Evolutionary conservation across 2,888 invertebrate genomes (phyloP).

Genomic region (Rhorus exstirpatorius): DNA sequence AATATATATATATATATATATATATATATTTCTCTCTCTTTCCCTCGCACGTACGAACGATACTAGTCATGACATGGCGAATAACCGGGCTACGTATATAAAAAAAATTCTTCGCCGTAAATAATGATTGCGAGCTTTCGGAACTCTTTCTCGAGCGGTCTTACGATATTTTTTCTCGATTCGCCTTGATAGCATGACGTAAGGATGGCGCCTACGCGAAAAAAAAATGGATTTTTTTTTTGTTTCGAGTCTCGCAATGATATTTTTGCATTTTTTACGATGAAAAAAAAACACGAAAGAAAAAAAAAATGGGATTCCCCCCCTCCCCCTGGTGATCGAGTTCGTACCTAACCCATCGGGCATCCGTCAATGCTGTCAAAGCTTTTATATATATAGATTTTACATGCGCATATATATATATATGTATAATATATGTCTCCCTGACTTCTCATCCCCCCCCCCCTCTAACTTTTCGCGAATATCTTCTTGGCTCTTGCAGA

Average conservation of each 20-base stretch:
- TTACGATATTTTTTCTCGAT: slow-evolving; percentile 38
- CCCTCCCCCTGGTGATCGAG: slow-evolving; percentile 16
- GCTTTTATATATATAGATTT: not conserved
- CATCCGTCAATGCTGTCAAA: slow-evolving; percentile 70
- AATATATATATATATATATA: not conserved
- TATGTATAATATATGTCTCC: not conserved
- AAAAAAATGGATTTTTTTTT: slow-evolving; percentile 26
- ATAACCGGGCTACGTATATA: slow-evolving; percentile 44
- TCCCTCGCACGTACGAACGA: not conserved
- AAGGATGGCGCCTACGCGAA: slow-evolving; percentile 60
- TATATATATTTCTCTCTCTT: too few species aligned
- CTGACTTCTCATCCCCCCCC: not conserved
- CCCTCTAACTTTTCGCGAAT: not conserved
- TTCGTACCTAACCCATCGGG: slow-evolving; percentile 53
- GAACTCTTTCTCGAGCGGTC: not conserved
- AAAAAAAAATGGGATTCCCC: not conserved
- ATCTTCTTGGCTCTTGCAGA: not conserved
- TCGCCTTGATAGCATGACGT: slow-evolving; percentile 71
- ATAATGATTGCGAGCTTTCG: slow-evolving; percentile 8
- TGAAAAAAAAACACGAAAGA: not conserved
- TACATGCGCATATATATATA: not conserved
- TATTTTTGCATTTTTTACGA: not conserved
- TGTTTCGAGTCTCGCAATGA: not conserved
- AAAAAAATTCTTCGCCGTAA: slow-evolving; percentile 32
- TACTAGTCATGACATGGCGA: slow-evolving; percentile 54